Conservation (phyloP, 1,140 invertebrate species). For the Hetaerina americana region DNA sequence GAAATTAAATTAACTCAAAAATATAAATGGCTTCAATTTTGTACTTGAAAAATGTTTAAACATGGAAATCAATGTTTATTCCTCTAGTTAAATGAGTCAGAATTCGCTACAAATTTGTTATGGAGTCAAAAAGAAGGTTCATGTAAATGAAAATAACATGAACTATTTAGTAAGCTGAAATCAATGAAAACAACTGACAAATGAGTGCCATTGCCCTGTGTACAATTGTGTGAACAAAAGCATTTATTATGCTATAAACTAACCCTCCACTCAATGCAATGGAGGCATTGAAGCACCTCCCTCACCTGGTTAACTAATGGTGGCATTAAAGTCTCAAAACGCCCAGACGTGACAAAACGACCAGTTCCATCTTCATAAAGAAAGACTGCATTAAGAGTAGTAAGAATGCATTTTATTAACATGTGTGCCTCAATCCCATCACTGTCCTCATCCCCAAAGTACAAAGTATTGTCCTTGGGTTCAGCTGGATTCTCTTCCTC, state of each 20-base stretch:
- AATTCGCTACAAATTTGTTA: background rate
- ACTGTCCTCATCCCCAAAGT: background rate
- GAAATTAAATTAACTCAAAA: constrained; percentile 10
- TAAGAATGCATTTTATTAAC: constrained; percentile 52
- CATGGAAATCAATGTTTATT: no score
- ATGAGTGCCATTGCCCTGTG: no score
- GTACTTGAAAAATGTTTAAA: no score
- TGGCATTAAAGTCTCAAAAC: constrained; percentile 69
- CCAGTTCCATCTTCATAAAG: constrained; percentile 60
- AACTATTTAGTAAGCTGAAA: no score
- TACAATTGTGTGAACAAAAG: no score
- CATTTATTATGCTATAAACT: no score
- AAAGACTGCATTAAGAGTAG: constrained; percentile 64
- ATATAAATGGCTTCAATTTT: no score
- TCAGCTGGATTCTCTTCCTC: background rate
- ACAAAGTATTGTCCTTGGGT: background rate
- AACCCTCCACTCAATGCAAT: no score
- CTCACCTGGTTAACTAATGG: constrained; percentile 70
- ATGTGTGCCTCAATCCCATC: constrained; percentile 23
- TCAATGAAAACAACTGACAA: no score
- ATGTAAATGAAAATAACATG: constrained; percentile 6
- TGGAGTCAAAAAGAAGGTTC: background rate
- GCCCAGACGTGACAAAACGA: constrained; percentile 69
- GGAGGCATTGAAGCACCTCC: no score
- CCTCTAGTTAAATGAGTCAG: no score